Conservation (phyloP, 2,113 vertebrate genomes). For the Sapajus apella region DNA sequence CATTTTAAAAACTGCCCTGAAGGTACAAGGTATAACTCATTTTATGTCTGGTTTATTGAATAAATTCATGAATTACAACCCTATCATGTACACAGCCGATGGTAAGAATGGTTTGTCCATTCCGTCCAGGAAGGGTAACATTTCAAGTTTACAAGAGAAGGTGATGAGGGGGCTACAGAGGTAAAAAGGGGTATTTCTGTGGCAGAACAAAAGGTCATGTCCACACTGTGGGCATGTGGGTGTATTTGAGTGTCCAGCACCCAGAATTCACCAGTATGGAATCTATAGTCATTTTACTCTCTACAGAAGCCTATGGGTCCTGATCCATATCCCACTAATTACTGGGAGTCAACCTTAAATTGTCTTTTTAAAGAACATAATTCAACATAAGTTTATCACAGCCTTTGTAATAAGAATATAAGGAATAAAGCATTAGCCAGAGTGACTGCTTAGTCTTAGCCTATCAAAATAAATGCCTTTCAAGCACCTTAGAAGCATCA, state of each 20-base stretch:
- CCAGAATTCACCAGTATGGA: not conserved
- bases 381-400: not conserved
- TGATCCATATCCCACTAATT: not conserved
- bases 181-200: not conserved
- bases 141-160: not conserved
- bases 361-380: not conserved
- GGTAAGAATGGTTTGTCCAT: not conserved
- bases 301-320: not conserved
- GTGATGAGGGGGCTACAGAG: not conserved
- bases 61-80: not conserved
- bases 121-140: not conserved
- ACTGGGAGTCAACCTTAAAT: not conserved
- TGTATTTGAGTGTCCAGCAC: not conserved
- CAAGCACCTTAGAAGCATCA: not conserved
- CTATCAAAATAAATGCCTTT: slow-evolving; percentile 37
- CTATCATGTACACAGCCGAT: not conserved
- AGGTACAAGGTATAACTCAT: not conserved
- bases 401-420: slow-evolving; percentile 11
- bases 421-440: not conserved
- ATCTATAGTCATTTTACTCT: not conserved
- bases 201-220: not conserved
- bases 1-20: not conserved
- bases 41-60: not conserved
- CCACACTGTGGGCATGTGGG: rapidly evolving
- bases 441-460: slow-evolving; percentile 11